A percentile compares a stretch with the other conserved stretches of the same genome.
phyloP scores from a whole-genome alignment of 2,888 invertebrate species.

The Pardosa pseudoannulata region DNA sequence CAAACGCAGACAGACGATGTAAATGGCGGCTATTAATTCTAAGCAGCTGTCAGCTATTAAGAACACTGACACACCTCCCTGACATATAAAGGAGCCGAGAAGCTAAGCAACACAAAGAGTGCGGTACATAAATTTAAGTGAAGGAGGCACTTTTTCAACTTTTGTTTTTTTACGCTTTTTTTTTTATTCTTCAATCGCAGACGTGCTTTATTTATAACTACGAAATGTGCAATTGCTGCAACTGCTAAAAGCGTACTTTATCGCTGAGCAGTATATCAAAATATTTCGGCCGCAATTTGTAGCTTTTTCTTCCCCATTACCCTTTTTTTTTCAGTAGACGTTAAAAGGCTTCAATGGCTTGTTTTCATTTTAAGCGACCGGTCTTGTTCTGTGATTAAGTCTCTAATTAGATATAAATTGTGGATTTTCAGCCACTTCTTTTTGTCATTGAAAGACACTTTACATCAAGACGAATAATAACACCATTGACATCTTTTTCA shows the following conservation, averaged over 20 bases:
- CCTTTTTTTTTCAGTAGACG: not conserved
- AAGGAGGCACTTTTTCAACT: slow-evolving; percentile 48
- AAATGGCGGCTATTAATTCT: slow-evolving; percentile 68
- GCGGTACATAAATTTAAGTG: slow-evolving; percentile 69
- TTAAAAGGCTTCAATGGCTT: not conserved
- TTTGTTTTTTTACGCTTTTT: not conserved
- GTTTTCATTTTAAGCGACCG: not conserved
- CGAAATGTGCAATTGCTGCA: slow-evolving; percentile 42
- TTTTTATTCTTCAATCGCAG: slow-evolving; percentile 30
- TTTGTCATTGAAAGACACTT: not conserved
- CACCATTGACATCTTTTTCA: too few relatives aligned
- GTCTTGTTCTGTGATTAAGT: not conserved
- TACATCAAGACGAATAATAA: not conserved
- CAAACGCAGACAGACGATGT: slow-evolving; percentile 65
- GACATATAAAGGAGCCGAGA: slow-evolving; percentile 69
- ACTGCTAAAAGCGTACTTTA: slow-evolving; percentile 30
- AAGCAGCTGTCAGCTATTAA: slow-evolving; percentile 71
- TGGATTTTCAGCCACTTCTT: too few relatives aligned
- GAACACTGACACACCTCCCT: slow-evolving; percentile 70
- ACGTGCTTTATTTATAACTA: slow-evolving; percentile 59
- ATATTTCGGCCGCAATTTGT: slow-evolving; percentile 21
- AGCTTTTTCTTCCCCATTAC: slow-evolving; percentile 2
- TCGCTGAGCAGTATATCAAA: slow-evolving; percentile 36
- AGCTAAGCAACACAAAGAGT: slow-evolving; percentile 62
- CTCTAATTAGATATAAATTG: not conserved